Conservation (phyloP, 2,113 vertebrate species). For the Galemys pyrenaicus region DNA sequence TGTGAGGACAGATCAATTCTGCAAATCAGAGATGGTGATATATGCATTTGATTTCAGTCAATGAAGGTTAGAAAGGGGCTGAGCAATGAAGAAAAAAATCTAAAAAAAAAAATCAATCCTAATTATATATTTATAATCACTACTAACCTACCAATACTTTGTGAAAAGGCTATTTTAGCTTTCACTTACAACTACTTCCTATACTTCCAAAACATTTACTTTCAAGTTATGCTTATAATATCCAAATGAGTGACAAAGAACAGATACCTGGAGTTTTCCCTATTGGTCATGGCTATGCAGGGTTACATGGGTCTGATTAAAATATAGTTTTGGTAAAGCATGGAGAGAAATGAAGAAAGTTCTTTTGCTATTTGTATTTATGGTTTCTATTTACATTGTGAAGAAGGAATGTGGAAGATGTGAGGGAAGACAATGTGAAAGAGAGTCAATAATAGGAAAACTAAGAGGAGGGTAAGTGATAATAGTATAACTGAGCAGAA, state of each 20-base stretch:
- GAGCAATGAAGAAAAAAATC: conserved; percentile 79
- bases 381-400: conserved; percentile 28
- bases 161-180: conserved; percentile 66
- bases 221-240: conserved; percentile 51
- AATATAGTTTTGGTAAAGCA: conserved; percentile 44
- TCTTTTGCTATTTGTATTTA: neutral
- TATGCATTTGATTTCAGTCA: conserved; percentile 84
- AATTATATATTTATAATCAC: conserved; percentile 94
- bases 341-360: neutral
- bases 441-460: neutral
- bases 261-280: neutral
- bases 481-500: neutral
- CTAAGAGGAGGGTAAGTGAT: neutral
- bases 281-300: neutral
- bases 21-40: conserved; percentile 81
- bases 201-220: too few relatives aligned
- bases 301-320: neutral
- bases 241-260: conserved; percentile 28
- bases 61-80: conserved; percentile 87
- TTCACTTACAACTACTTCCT: too few relatives aligned
- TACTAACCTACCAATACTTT: conserved; percentile 80
- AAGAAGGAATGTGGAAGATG: neutral
- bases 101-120: conserved; percentile 90
- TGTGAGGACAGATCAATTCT: conserved; percentile 79
- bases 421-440: neutral